A percentile compares a stretch with the other conserved stretches of the same genome.
Conservation (phyloP, 1,140 invertebrate genomes). For the Vanessa tameamea region DNA sequence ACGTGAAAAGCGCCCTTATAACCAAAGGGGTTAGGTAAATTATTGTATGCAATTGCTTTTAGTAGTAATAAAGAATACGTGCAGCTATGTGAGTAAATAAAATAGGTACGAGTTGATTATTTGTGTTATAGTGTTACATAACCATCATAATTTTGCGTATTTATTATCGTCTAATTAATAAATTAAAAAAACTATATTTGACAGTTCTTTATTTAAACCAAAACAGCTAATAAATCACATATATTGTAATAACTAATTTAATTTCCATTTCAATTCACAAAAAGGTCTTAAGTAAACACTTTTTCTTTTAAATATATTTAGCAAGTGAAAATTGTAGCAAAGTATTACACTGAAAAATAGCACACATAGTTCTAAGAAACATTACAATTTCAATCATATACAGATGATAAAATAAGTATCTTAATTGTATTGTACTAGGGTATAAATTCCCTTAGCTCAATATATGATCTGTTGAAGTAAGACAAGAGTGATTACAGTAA, state of each 20-base stretch:
- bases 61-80: constrained; percentile 4
- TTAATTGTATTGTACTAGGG: background rate
- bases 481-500: constrained; percentile 22
- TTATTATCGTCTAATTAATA: no score
- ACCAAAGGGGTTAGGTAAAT: background rate
- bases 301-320: no score
- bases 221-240: no score
- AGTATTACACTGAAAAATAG: background rate
- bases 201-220: no score
- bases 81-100: background rate
- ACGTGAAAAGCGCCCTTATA: background rate
- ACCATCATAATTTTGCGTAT: background rate
- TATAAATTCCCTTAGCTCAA: background rate
- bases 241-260: no score
- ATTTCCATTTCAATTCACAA: no score
- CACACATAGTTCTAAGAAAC: background rate
- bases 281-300: no score
- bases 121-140: background rate
- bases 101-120: background rate
- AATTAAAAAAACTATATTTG: no score
- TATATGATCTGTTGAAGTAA: constrained; percentile 12
- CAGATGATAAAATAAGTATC: background rate
- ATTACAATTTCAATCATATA: background rate
- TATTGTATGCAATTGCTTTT: background rate
- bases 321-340: background rate